Evolutionary conservation across 2,888 invertebrate species (phyloP), one percentile per base, ranked within the genome.

Genomic region (Agapetus fuscipes): DNA sequence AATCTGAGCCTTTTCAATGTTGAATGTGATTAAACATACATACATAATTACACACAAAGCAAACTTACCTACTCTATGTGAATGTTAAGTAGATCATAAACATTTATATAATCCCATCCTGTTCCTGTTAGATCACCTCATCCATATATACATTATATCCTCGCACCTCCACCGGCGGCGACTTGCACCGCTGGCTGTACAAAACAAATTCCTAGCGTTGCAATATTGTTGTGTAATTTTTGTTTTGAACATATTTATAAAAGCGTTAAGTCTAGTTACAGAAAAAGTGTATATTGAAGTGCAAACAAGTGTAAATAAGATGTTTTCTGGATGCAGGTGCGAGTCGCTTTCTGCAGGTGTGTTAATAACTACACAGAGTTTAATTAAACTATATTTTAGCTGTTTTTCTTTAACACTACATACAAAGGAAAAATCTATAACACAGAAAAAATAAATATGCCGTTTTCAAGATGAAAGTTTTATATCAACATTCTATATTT

Each of bases 371-470:
- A n/a, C n/a, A n/a, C n/a, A n/a, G n/a, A n/a, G n/a, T n/a, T n/a
- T n/a, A n/a, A 20, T 20, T 20, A 20, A 20, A 4, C 4, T 39
- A 38, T 46, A 46, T 46, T 46, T 46, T 46, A 46, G 38, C 43
- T 17, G 29, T 40, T 40, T 45, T 45, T 28, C 38, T 35, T 40
- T 40, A 30, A 14, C 30, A 38, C 41, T 36, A 45, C 41, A 41
- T 34, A 42, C 39, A 42, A 43, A 45, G 41, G 39, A 45, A 36
- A 43, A 40, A 43, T 43, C 42, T 43, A 46, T 46, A 43, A 43
- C 42, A 46, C 43, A 46, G 30, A 45, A 26, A 16, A 30, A 16
- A 20, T n/a, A 27, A 31, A 39, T 27, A 36, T 28, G 27, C 42
- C 37, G 43, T 30, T 32, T 40, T 46, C 43, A 39, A 3, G 43